Conservation (phyloP, 2,888 invertebrate genomes). For the Troilus luridus region DNA sequence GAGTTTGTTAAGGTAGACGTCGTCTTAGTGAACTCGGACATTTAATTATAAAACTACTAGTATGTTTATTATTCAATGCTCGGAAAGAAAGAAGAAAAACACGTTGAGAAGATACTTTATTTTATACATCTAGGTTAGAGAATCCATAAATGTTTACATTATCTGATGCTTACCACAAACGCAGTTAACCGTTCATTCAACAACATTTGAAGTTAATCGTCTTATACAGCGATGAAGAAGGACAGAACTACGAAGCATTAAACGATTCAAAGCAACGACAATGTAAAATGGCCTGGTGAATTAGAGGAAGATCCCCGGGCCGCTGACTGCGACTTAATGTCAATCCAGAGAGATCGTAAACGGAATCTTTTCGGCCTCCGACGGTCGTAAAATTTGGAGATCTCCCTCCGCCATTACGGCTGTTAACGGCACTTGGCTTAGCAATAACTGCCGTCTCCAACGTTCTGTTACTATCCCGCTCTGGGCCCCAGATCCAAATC, state of each 20-base stretch:
- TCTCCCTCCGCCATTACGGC: not conserved
- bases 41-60: too few species aligned
- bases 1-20: too few species aligned
- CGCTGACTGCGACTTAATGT: not conserved
- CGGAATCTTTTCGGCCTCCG: constrained; percentile 43
- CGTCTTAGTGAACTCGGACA: too few species aligned
- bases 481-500: not conserved
- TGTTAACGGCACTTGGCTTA: constrained; percentile 15
- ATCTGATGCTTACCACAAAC: too few species aligned
- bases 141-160: too few species aligned
- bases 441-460: not conserved
- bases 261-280: constrained; percentile 7
- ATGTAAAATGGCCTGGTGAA: not conserved
- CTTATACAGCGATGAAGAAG: not conserved
- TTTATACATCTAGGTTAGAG: too few species aligned
- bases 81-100: too few species aligned
- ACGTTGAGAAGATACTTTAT: too few species aligned
- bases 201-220: too few species aligned
- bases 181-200: too few species aligned
- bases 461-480: not conserved
- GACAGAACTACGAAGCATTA: not conserved
- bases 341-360: constrained; percentile 8
- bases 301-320: not conserved
- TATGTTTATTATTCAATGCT: too few species aligned
- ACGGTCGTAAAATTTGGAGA: not conserved